phyloP scores from a whole-genome alignment of 2,797 vertebrate genomes.

The Ispidina lecontei region DNA sequence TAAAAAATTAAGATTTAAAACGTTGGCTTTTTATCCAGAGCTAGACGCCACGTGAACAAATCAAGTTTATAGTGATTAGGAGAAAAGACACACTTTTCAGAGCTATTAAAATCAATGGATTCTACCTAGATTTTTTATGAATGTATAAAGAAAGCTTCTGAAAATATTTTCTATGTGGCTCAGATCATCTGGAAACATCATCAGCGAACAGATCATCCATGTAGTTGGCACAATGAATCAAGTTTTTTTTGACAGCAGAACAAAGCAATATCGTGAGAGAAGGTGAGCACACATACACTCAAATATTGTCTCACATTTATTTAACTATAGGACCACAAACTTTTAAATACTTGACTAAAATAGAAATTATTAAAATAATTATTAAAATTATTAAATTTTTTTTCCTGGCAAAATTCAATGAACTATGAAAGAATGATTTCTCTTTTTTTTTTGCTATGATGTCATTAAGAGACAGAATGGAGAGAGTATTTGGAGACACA shows the following conservation, averaged over 20 bases:
- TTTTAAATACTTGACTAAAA: background rate
- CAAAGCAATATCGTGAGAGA: background rate
- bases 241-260: slow-evolving; percentile 46
- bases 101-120: background rate
- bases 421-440: background rate
- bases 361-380: background rate
- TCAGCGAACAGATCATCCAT: slow-evolving; percentile 48
- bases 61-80: background rate
- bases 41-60: background rate
- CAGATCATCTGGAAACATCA: slow-evolving; percentile 38
- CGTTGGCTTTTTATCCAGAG: background rate
- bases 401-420: background rate
- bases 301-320: background rate
- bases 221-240: slow-evolving; percentile 48
- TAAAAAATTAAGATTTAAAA: background rate
- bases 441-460: background rate
- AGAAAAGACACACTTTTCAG: background rate
- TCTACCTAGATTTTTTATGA: background rate
- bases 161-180: slow-evolving; percentile 25
- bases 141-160: slow-evolving; percentile 15
- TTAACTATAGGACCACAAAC: background rate
- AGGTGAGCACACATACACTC: background rate
- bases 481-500: background rate
- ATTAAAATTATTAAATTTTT: background rate
- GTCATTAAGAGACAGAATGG: background rate